Conservation (phyloP, 1,140 invertebrate species). For the Penaeus chinensis region DNA sequence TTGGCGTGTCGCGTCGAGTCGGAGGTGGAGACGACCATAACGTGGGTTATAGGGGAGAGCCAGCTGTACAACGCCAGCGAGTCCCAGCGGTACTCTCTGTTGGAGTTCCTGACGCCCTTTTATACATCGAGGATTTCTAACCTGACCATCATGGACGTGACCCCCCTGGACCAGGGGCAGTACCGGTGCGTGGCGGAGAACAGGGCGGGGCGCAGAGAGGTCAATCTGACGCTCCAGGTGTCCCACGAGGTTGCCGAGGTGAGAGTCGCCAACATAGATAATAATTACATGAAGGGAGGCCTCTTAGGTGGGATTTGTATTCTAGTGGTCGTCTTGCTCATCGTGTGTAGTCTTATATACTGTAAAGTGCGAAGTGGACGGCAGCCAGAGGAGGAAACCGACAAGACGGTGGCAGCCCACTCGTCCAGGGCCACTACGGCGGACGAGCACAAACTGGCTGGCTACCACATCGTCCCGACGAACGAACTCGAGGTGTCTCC, state of each 20-base stretch:
- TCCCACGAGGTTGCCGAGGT: conserved; percentile 66
- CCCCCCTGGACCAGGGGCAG: conserved; percentile 78
- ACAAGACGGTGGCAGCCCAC: background rate
- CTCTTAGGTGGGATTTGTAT: conserved; percentile 23
- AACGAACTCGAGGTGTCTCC: background rate
- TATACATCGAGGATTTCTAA: conserved; percentile 67
- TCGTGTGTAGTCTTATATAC: conserved; percentile 25
- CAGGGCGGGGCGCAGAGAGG: conserved; percentile 79
- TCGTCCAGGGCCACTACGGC: background rate
- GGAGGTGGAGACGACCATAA: conserved; percentile 77
- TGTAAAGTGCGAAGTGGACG: conserved; percentile 27
- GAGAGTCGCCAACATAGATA: conserved; percentile 29
- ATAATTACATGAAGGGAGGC: conserved; percentile 33
- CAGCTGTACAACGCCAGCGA: conserved; percentile 72
- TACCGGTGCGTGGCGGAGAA: conserved; percentile 84
- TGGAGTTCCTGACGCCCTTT: conserved; percentile 33
- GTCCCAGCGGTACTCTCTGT: conserved; percentile 19
- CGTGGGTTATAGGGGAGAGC: conserved; percentile 71
- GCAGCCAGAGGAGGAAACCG: too few species aligned
- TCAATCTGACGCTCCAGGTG: conserved; percentile 76
- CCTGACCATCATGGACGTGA: conserved; percentile 78
- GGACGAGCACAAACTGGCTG: too few species aligned
- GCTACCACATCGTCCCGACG: too few species aligned
- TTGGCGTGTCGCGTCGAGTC: conserved; percentile 79
- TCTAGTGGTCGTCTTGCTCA: conserved; percentile 27